Evolutionary conservation across 2,797 vertebrate species (phyloP).

Genomic region (Notoglanidium macrostoma): DNA sequence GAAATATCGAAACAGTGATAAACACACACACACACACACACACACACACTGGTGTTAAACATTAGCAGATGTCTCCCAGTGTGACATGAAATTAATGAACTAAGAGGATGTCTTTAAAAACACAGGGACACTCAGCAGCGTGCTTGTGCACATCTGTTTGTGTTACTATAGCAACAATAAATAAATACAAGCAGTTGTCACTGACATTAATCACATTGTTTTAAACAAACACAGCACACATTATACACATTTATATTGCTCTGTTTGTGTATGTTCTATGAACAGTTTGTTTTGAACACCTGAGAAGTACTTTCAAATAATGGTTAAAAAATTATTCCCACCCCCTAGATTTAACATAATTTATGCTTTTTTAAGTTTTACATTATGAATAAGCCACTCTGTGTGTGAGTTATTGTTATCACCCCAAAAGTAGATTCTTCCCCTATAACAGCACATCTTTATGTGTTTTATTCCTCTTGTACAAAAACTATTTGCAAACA

Average conservation of each 20-base stretch:
- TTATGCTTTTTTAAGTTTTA: background rate
- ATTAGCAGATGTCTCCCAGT: slow-evolving; percentile 50
- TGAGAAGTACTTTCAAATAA: background rate
- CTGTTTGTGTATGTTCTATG: background rate
- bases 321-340: background rate
- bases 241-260: background rate
- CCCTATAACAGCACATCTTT: no score
- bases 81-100: slow-evolving; percentile 54
- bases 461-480: no score
- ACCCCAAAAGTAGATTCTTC: no score
- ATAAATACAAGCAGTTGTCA: slow-evolving; percentile 3
- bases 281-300: background rate
- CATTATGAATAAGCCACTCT: background rate
- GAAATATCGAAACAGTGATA: background rate
- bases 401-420: no score
- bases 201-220: background rate
- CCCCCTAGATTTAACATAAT: background rate
- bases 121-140: slow-evolving; percentile 19
- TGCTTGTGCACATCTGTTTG: slow-evolving; percentile 17
- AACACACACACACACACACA: slow-evolving; percentile 24
- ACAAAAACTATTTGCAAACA: no score
- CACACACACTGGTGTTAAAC: slow-evolving; percentile 40
- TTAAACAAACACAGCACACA: background rate
- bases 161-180: slow-evolving; percentile 18
- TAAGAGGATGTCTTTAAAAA: slow-evolving; percentile 55